Evolutionary conservation across 1,140 invertebrate genomes (phyloP), one percentile per base, ranked within the genome.

Genomic region (Pectinophora gossypiella): DNA sequence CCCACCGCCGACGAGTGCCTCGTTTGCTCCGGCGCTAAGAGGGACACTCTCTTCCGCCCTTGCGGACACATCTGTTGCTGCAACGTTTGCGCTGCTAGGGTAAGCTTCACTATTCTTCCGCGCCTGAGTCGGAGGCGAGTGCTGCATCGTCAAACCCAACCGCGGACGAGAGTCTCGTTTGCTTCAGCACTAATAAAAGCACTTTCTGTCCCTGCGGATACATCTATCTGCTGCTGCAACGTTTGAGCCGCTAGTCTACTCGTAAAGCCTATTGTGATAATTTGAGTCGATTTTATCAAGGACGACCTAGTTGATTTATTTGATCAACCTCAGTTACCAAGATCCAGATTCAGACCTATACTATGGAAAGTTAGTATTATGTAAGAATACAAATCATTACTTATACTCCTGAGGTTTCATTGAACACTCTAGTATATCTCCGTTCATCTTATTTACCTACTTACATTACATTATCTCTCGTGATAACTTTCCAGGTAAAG

Each of bases 41-140:
- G 97, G 3, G 97, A 99, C 78, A 96, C 94, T 6, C 88, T 97
- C 1, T 97, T 96, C 84, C 90, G 91, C 56, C 97, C 97, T 0
- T 98, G 97, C 72, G 95, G 96, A 18, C 98, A 99, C 86, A 94
- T 99, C 22, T 93, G 95, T 54, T 98, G 97, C 66, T 99, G 98
- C 85, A 94, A 94, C 40, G 92, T 92, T 12, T 99, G 97, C 85
- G 95, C 96, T 3, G 94, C 95, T 0, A 90, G 97, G 49, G 96
- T 99, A 52, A 67, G 64, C 23, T 38, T 38, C n/a, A n/a, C n/a
- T n/a, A n/a, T n/a, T n/a, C n/a, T n/a, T 38, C 5, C 13, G 36
- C 13, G 36, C 13, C 36, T 7, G 13, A 7, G 7, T 38, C 4
- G 36, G 13, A 10, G 36, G 13, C 36, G n/a, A n/a, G n/a, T n/a